These are phyloP conservation scores for Ferrisia virgata DNA, from an alignment of 2,888 invertebrate genomes.

Conservation along the genomic window DNA sequence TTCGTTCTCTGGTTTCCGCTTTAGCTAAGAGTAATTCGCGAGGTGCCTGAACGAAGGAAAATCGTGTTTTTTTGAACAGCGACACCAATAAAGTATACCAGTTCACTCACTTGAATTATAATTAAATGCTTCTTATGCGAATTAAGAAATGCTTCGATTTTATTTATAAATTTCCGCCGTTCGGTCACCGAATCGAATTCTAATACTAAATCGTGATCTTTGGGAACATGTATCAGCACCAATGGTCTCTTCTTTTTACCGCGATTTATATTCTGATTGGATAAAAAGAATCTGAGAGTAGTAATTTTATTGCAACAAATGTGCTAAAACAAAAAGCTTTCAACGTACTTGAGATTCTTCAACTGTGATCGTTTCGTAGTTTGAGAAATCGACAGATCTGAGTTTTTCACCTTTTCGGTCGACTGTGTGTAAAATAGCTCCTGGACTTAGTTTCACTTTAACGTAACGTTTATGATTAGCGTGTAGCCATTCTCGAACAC, in stretches of 20 bases:
- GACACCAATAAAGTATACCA: too few relatives aligned
- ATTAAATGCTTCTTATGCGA: slow-evolving; percentile 80
- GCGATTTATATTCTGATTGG: slow-evolving; percentile 50
- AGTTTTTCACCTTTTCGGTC: slow-evolving; percentile 89
- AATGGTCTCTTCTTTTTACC: slow-evolving; percentile 74
- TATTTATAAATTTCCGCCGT: slow-evolving; percentile 80
- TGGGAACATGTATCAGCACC: slow-evolving; percentile 74
- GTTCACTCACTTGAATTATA: slow-evolving; percentile 61
- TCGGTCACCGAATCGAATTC: slow-evolving; percentile 81
- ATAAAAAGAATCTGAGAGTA: neutral
- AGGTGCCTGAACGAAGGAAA: slow-evolving; percentile 58
- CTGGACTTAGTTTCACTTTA: slow-evolving; percentile 85
- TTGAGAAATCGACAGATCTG: slow-evolving; percentile 73
- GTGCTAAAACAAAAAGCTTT: neutral
- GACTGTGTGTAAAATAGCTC: slow-evolving; percentile 78
- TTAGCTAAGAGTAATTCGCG: slow-evolving; percentile 84
- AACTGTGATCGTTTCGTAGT: slow-evolving; percentile 74
- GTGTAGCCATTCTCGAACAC: slow-evolving; percentile 90
- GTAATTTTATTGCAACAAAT: neutral
- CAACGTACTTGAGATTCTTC: slow-evolving; percentile 77
- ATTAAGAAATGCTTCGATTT: slow-evolving; percentile 78
- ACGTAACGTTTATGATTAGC: slow-evolving; percentile 86
- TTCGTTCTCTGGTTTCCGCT: slow-evolving; percentile 87
- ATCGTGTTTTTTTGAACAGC: slow-evolving; percentile 60
- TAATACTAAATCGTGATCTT: slow-evolving; percentile 88